Percentiles rank a stretch among this genome's conserved stretches.
phyloP scores from a whole-genome alignment of 2,113 vertebrate species.

The Oreochromis niloticus region DNA sequence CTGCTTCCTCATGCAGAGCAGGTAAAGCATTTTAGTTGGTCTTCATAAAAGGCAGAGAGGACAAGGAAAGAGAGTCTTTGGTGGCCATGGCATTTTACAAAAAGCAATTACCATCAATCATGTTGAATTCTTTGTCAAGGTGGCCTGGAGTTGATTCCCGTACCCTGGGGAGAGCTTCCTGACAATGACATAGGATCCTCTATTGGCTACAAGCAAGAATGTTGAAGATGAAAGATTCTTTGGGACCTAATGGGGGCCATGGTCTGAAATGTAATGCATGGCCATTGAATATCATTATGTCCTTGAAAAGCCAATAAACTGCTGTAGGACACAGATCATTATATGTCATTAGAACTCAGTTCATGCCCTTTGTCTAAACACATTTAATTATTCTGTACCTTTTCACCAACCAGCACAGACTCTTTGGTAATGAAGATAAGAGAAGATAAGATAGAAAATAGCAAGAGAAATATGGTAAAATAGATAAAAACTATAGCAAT shows the following conservation, averaged over 20 bases:
- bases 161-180: conserved; percentile 28
- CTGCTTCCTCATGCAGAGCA: conserved; percentile 7
- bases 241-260: conserved; percentile 52
- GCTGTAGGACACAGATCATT: conserved; percentile 56
- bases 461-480: neutral
- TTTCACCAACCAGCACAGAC: neutral
- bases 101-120: conserved; percentile 73
- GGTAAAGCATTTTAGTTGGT: conserved; percentile 29
- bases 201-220: conserved; percentile 34
- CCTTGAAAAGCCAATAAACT: conserved; percentile 73
- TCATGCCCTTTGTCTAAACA: conserved; percentile 44
- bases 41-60: conserved; percentile 14
- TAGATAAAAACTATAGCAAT: neutral
- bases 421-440: neutral
- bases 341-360: conserved; percentile 51
- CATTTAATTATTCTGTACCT: conserved; percentile 3
- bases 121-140: conserved; percentile 62
- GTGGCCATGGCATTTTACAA: conserved; percentile 48
- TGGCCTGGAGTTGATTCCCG: conserved; percentile 61
- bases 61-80: conserved; percentile 28
- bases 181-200: conserved; percentile 62
- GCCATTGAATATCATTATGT: conserved; percentile 68
- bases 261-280: conserved; percentile 62
- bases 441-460: neutral
- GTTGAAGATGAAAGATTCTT: conserved; percentile 59